These are phyloP conservation scores for Hermaeophaga mercurialis DNA, from an alignment of 2,888 invertebrate species.

Conservation along the genomic window DNA sequence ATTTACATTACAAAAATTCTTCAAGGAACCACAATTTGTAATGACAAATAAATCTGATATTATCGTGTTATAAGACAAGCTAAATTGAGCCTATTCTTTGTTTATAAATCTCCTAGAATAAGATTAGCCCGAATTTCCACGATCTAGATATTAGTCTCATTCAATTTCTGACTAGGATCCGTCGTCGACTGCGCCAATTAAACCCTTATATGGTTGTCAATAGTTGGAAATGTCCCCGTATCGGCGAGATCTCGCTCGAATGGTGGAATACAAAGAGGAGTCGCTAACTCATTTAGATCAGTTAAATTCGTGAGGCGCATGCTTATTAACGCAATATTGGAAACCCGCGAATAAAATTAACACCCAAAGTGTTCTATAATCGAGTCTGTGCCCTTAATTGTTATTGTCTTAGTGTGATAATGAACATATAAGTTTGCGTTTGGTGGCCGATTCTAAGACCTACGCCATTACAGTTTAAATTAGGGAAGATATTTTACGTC, in stretches of 20 bases:
- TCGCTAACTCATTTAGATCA: constrained; percentile 51
- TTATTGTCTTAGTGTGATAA: constrained; percentile 46
- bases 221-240: constrained; percentile 16
- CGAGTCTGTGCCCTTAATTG: constrained; percentile 47
- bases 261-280: constrained; percentile 45
- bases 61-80: no score
- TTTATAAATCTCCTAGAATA: no score
- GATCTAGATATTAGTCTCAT: no score
- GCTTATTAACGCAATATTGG: constrained; percentile 51
- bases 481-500: no score
- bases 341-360: constrained; percentile 55
- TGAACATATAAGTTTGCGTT: constrained; percentile 38
- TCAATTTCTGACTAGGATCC: constrained; percentile 6
- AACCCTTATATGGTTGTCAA: not conserved
- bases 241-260: constrained; percentile 22
- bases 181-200: constrained; percentile 18
- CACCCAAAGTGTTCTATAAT: constrained; percentile 53
- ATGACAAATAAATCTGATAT: no score
- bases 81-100: no score
- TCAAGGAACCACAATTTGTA: no score
- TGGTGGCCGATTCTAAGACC: constrained; percentile 23
- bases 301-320: constrained; percentile 49
- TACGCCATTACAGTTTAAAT: no score
- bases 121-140: no score
- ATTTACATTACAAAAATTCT: no score